These are phyloP conservation scores for Parnassius orleans DNA, from an alignment of 2,888 invertebrate genomes.

Conservation along the genomic window DNA sequence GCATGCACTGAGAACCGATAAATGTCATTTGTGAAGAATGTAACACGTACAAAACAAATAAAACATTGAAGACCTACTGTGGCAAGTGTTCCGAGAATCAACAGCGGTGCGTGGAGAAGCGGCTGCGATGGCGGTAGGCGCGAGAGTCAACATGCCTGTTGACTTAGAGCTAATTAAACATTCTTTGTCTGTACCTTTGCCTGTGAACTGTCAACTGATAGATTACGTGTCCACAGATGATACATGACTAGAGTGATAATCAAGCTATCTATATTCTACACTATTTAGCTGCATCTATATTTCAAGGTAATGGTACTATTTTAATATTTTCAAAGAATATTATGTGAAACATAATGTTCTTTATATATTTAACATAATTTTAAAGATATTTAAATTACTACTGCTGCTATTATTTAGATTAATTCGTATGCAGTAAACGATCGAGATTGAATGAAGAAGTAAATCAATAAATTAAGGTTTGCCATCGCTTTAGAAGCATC, in stretches of 20 bases:
- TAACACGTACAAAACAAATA: constrained; percentile 27
- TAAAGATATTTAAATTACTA: too few relatives aligned
- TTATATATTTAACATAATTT: too few relatives aligned
- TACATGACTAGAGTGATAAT: constrained; percentile 13
- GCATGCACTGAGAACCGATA: constrained; percentile 5
- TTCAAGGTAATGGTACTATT: too few relatives aligned
- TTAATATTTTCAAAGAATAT: too few relatives aligned
- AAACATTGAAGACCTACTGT: constrained; percentile 32
- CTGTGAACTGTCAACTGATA: constrained; percentile 50
- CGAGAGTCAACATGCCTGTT: constrained; percentile 47
- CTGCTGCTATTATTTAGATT: too few relatives aligned
- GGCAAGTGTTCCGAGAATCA: constrained; percentile 49
- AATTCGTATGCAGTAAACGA: too few relatives aligned
- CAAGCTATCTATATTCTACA: background rate
- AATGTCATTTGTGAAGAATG: constrained; percentile 24
- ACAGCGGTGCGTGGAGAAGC: constrained; percentile 28
- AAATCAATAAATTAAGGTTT: too few relatives aligned
- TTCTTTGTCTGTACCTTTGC: constrained; percentile 56
- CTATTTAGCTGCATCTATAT: background rate
- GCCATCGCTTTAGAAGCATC: too few relatives aligned
- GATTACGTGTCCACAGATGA: constrained; percentile 38
- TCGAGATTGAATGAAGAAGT: too few relatives aligned
- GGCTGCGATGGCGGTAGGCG: constrained; percentile 47
- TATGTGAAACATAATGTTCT: too few relatives aligned
- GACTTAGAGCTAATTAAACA: constrained; percentile 63